phyloP scores from a whole-genome alignment of 2,888 invertebrate genomes.

The Limnephilus rhombicus region DNA sequence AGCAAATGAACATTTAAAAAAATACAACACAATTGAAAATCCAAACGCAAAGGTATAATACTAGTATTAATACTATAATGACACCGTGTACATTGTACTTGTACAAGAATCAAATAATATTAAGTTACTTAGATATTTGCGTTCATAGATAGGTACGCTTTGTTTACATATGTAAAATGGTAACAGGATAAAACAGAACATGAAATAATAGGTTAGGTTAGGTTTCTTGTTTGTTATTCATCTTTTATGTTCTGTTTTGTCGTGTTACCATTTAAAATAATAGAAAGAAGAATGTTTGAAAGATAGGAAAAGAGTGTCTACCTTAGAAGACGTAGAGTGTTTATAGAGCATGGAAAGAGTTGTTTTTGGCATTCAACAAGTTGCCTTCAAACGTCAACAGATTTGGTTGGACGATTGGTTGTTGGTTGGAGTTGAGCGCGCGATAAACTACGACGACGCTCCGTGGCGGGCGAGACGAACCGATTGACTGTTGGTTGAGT shows the following conservation, averaged over 20 bases:
- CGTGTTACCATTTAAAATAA: neutral
- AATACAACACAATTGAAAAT: neutral
- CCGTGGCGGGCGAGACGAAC: conserved; percentile 34
- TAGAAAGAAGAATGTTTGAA: neutral
- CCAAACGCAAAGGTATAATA: neutral
- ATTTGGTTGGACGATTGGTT: neutral
- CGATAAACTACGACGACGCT: neutral
- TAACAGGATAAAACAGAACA: too few species aligned
- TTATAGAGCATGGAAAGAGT: neutral
- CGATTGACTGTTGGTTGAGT: conserved; percentile 21
- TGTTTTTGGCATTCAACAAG: conserved; percentile 2
- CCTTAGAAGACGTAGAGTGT: neutral
- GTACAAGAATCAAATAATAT: neutral
- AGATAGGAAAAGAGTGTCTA: neutral
- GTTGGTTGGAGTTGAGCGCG: neutral
- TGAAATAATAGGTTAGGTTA: too few species aligned
- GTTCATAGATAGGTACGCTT: neutral
- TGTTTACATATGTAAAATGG: neutral
- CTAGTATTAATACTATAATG: neutral
- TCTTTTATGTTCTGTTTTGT: too few species aligned
- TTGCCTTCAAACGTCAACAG: conserved; percentile 6
- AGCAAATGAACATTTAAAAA: neutral
- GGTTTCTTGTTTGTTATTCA: too few species aligned
- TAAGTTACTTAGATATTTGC: neutral
- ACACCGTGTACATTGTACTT: neutral